A percentile compares a stretch with the other conserved stretches of the same genome.
phyloP scores from a whole-genome alignment of 2,888 invertebrate species.

The Epirrita christyi region DNA sequence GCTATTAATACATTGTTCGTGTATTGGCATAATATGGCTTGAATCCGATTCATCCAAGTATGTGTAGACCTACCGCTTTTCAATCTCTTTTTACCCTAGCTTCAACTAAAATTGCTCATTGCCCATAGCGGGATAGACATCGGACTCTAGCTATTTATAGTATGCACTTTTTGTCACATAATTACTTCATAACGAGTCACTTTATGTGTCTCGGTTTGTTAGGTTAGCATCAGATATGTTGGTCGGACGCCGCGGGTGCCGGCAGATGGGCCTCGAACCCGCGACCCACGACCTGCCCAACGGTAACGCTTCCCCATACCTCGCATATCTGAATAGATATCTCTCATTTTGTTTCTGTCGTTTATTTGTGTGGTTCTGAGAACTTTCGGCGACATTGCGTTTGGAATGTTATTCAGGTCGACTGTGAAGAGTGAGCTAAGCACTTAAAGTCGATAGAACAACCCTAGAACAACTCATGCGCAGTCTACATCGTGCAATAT shows the following conservation, averaged over 20 bases:
- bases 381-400: slow-evolving; percentile 34
- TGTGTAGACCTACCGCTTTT: too few relatives aligned
- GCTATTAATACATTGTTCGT: too few relatives aligned
- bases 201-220: slow-evolving; percentile 13
- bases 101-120: too few relatives aligned
- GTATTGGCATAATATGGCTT: too few relatives aligned
- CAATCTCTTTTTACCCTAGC: too few relatives aligned
- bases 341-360: slow-evolving; percentile 44
- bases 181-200: slow-evolving; percentile 1
- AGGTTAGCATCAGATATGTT: slow-evolving; percentile 48
- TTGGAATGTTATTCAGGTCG: slow-evolving; percentile 5
- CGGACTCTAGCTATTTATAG: neutral
- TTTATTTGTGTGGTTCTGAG: slow-evolving; percentile 43
- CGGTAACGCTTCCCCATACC: slow-evolving; percentile 57
- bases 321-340: slow-evolving; percentile 71
- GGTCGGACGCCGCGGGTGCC: slow-evolving; percentile 49
- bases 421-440: neutral
- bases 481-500: too few relatives aligned
- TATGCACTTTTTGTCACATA: slow-evolving; percentile 4
- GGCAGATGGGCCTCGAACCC: slow-evolving; percentile 49
- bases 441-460: neutral
- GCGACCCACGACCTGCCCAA: slow-evolving; percentile 23
- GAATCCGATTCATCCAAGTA: too few relatives aligned
- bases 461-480: too few relatives aligned
- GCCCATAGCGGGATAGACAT: too few relatives aligned